Conservation (phyloP, 2,888 invertebrate genomes). For the Argyresthia albistria region DNA sequence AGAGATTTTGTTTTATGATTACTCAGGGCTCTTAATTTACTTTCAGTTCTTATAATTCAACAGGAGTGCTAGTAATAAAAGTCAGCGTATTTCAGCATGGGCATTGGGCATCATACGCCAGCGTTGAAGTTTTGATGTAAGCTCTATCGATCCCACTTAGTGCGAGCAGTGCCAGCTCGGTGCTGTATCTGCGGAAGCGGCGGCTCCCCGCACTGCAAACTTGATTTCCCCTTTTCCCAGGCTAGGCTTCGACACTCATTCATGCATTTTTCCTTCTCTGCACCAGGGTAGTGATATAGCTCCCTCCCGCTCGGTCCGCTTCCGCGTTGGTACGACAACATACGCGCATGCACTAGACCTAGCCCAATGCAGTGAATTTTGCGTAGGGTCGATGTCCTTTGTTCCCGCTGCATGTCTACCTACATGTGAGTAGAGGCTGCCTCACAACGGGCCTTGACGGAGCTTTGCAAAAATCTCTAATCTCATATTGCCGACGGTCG, state of each 20-base stretch:
- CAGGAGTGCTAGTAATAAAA: too few relatives aligned
- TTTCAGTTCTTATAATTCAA: too few relatives aligned
- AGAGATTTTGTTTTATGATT: too few relatives aligned
- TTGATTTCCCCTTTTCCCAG: conserved; percentile 67
- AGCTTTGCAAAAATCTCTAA: conserved; percentile 32
- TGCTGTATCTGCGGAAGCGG: conserved; percentile 52
- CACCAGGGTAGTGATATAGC: conserved; percentile 34
- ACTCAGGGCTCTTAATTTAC: too few relatives aligned
- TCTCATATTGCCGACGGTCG: conserved; percentile 10
- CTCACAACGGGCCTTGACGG: conserved; percentile 24
- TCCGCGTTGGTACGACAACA: conserved; percentile 60
- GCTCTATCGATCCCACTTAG: conserved; percentile 52
- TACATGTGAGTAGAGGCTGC: conserved; percentile 15
- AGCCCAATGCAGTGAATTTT: conserved; percentile 74
- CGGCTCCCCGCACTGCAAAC: conserved; percentile 61
- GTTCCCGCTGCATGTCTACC: conserved; percentile 26
- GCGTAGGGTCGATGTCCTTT: conserved; percentile 70
- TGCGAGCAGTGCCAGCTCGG: conserved; percentile 13
- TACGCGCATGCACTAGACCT: conserved; percentile 69
- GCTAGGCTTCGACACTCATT: conserved; percentile 70
- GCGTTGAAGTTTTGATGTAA: conserved; percentile 6
- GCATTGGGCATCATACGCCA: too few relatives aligned
- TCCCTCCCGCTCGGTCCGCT: conserved; percentile 48
- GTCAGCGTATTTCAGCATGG: too few relatives aligned
- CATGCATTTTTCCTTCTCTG: conserved; percentile 64